These are phyloP conservation scores for Serranus cabrilla DNA, from an alignment of 2,797 vertebrate species.

Conservation along the genomic window DNA sequence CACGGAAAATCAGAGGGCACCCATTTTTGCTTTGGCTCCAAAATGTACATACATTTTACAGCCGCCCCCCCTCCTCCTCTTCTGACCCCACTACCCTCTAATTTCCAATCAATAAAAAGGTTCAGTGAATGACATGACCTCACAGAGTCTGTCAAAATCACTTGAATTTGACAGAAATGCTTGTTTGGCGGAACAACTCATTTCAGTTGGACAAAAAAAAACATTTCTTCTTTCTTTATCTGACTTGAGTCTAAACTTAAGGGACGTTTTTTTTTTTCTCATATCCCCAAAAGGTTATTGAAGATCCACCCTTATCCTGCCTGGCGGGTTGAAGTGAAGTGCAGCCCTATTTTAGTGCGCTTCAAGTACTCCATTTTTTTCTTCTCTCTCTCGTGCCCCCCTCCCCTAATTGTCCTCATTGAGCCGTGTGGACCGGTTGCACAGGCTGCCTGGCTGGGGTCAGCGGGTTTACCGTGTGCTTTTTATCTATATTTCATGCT, in stretches of 20 bases:
- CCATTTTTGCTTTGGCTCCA: slow-evolving; percentile 46
- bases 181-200: slow-evolving; percentile 7
- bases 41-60: slow-evolving; percentile 52
- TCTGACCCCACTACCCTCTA: slow-evolving; percentile 41
- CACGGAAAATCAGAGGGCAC: slow-evolving; percentile 62
- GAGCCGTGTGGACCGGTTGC: slow-evolving; percentile 88
- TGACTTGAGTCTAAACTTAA: slow-evolving; percentile 14
- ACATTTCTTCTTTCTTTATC: neutral
- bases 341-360: slow-evolving; percentile 68
- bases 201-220: neutral
- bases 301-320: slow-evolving; percentile 71
- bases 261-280: neutral
- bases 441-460: slow-evolving; percentile 85
- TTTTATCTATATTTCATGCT: slow-evolving; percentile 78
- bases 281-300: slow-evolving; percentile 34
- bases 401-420: slow-evolving; percentile 89
- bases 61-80: neutral
- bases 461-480: slow-evolving; percentile 87
- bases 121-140: slow-evolving; percentile 70
- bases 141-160: slow-evolving; percentile 52
- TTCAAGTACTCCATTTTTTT: slow-evolving; percentile 67
- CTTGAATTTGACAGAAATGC: slow-evolving; percentile 31
- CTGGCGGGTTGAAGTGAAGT: slow-evolving; percentile 69
- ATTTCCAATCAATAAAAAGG: slow-evolving; percentile 74
- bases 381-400: slow-evolving; percentile 27